phyloP scores from a whole-genome alignment of 2,888 invertebrate species.

The Chrysolina oricalcia region DNA sequence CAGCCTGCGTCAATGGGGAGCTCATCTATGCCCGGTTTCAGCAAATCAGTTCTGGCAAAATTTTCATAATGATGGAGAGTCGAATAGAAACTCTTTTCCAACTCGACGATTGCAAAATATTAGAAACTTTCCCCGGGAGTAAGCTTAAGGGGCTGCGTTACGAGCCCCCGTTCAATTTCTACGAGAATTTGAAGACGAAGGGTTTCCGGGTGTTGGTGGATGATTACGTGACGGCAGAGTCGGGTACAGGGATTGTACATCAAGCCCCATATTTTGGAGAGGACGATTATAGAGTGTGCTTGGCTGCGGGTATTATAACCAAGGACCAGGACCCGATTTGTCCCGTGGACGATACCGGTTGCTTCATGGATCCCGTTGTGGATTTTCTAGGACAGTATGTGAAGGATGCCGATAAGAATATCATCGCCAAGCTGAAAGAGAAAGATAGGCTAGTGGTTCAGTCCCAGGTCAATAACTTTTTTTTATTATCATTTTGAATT shows the following conservation, averaged over 20 bases:
- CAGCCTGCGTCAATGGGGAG: slow-evolving; percentile 93
- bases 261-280: slow-evolving; percentile 99
- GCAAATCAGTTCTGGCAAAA: slow-evolving; percentile 79
- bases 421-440: slow-evolving; percentile 87
- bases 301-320: slow-evolving; percentile 86
- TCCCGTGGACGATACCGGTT: slow-evolving; percentile 94
- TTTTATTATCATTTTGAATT: no score
- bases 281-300: slow-evolving; percentile 93
- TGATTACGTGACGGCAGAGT: slow-evolving; percentile 95
- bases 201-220: slow-evolving; percentile 91
- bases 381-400: slow-evolving; percentile 95
- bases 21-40: slow-evolving; percentile 88
- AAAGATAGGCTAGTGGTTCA: slow-evolving; percentile 84
- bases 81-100: slow-evolving; percentile 85
- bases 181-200: slow-evolving; percentile 73
- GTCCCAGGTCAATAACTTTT: slow-evolving; percentile 73
- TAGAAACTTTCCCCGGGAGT: slow-evolving; percentile 87
- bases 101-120: slow-evolving; percentile 83
- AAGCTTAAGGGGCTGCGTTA: slow-evolving; percentile 82
- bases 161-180: slow-evolving; percentile 93
- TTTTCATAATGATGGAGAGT: slow-evolving; percentile 90
- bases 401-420: slow-evolving; percentile 97
- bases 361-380: slow-evolving; percentile 86
- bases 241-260: slow-evolving; percentile 94
- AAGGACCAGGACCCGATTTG: slow-evolving; percentile 93